Evolutionary conservation across 2,888 invertebrate genomes (phyloP).

Genomic region (Drosophila imparisetae): DNA sequence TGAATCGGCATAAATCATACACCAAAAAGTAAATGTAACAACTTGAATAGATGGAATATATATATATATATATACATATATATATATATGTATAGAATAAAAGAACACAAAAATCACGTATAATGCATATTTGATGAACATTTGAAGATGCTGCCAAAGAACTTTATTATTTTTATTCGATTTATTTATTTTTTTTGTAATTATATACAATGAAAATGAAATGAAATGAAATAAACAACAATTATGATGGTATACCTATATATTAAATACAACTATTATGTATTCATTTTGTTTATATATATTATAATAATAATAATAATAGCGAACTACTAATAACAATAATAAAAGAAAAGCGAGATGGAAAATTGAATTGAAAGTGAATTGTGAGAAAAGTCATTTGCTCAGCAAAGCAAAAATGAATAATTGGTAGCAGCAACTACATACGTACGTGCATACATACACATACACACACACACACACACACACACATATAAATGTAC

Average conservation of each 20-base stretch:
- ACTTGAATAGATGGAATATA: background rate
- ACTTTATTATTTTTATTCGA: slow-evolving; percentile 42
- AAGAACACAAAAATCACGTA: slow-evolving; percentile 22
- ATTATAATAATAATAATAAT: slow-evolving; percentile 35
- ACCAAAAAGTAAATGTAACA: slow-evolving; percentile 34
- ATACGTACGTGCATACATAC: slow-evolving; percentile 2
- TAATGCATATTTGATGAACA: slow-evolving; percentile 39
- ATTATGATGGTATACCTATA: slow-evolving; percentile 48
- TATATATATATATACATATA: background rate
- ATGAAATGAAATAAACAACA: slow-evolving; percentile 38
- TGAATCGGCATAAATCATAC: slow-evolving; percentile 45
- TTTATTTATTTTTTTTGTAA: slow-evolving; percentile 11
- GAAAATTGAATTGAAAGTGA: slow-evolving; percentile 15
- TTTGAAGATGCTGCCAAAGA: slow-evolving; percentile 78
- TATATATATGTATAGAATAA: slow-evolving; percentile 1
- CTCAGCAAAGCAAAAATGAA: slow-evolving; percentile 21
- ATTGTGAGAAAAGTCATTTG: slow-evolving; percentile 39
- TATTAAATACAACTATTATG: slow-evolving; percentile 38
- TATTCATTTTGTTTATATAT: slow-evolving; percentile 51
- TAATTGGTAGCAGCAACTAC: slow-evolving; percentile 29
- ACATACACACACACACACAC: background rate
- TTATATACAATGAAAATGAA: slow-evolving; percentile 33
- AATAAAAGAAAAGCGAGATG: slow-evolving; percentile 14
- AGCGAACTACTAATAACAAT: slow-evolving; percentile 8
- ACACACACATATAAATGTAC: slow-evolving; percentile 1